Evolutionary conservation across 2,113 vertebrate genomes (phyloP).

Genomic region (Psilopogon haemacephalus): DNA sequence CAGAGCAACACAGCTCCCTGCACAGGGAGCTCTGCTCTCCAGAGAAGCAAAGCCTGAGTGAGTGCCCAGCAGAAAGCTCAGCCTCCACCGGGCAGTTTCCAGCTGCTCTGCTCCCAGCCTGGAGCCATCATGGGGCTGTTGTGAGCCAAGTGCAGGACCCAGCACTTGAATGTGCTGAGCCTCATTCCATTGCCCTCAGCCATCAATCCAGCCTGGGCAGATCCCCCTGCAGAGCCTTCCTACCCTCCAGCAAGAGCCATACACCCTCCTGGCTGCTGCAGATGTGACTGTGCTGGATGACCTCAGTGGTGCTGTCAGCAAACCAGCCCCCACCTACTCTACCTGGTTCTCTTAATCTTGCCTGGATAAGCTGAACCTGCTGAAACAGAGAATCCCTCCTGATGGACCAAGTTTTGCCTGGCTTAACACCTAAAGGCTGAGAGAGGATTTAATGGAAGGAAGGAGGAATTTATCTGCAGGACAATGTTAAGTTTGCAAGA

Average conservation of each 20-base stretch:
- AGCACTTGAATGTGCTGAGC: no score
- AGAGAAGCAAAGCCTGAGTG: not conserved
- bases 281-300: not conserved
- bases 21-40: accelerated
- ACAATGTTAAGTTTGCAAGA: not conserved
- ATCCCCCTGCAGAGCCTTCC: no score
- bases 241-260: not conserved
- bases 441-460: not conserved
- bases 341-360: not conserved
- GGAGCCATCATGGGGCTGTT: no score
- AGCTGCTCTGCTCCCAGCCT: no score
- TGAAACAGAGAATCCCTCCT: not conserved
- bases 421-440: not conserved
- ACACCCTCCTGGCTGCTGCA: not conserved
- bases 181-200: no score
- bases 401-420: not conserved
- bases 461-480: not conserved
- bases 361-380: not conserved
- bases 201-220: no score
- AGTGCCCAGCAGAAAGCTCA: not conserved
- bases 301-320: not conserved
- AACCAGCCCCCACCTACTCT: not conserved
- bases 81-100: no score
- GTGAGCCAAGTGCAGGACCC: no score
- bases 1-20: not conserved